phyloP scores from a whole-genome alignment of 2,888 invertebrate genomes.

The Dryomyza anilis region DNA sequence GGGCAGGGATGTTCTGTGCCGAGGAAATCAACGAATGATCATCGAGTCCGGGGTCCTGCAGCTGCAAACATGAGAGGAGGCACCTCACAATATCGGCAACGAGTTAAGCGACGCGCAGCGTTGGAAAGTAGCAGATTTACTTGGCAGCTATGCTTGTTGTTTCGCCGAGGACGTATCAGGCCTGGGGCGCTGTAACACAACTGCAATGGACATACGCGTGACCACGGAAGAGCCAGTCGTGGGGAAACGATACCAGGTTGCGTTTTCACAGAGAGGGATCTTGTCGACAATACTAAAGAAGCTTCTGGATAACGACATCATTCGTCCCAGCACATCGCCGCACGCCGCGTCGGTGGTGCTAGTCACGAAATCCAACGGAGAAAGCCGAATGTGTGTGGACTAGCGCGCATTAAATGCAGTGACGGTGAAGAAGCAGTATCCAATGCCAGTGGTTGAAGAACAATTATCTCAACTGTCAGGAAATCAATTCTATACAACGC shows the following conservation, averaged over 20 bases:
- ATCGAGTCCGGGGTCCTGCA: not conserved
- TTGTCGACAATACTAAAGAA: slow-evolving; percentile 22
- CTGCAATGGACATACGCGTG: no score
- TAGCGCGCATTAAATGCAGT: slow-evolving; percentile 30
- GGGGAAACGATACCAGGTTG: slow-evolving; percentile 33
- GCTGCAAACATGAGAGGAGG: no score
- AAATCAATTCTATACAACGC: slow-evolving; percentile 31
- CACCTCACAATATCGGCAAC: no score
- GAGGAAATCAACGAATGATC: not conserved
- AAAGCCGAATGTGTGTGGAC: slow-evolving; percentile 32
- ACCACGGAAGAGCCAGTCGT: no score
- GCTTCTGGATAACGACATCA: slow-evolving; percentile 24
- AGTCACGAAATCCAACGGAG: slow-evolving; percentile 28
- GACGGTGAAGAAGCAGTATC: slow-evolving; percentile 32
- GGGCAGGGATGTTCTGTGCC: not conserved
- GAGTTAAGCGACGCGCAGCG: no score
- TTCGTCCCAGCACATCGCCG: slow-evolving; percentile 26
- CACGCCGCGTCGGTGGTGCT: slow-evolving; percentile 32
- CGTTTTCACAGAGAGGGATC: slow-evolving; percentile 16
- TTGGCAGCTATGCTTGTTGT: no score
- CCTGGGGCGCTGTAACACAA: no score
- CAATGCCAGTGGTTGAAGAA: slow-evolving; percentile 35
- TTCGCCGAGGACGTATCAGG: slow-evolving; percentile 1
- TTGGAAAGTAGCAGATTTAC: no score
- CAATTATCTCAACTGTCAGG: slow-evolving; percentile 37